Percentiles rank a stretch among this genome's conserved stretches.
Evolutionary conservation across 2,113 vertebrate species (phyloP).

Genomic region (Platysternon megacephalum): DNA sequence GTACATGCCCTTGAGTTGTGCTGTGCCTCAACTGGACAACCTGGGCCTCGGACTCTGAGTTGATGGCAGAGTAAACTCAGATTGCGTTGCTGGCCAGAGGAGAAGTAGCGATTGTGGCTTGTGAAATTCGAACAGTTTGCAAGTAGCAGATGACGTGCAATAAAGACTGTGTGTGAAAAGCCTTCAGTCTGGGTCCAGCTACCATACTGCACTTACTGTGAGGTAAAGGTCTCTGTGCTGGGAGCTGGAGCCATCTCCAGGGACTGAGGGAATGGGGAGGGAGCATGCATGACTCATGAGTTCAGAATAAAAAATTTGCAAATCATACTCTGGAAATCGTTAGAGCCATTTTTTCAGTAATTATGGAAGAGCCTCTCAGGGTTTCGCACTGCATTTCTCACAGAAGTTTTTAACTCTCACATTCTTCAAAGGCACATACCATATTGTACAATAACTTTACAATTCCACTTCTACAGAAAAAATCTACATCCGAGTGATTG

Average conservation of each 20-base stretch:
- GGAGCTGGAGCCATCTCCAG: background rate
- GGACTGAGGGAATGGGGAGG: background rate
- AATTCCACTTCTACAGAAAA: constrained; percentile 81
- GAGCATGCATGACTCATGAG: background rate
- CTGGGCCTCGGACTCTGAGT: background rate
- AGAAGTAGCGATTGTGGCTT: rapidly evolving
- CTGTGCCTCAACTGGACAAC: background rate
- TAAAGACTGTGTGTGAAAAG: background rate
- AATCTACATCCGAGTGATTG: constrained; percentile 88
- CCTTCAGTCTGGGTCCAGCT: background rate
- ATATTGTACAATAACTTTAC: background rate
- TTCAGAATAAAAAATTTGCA: background rate
- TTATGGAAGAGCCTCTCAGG: background rate
- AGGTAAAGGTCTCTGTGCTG: background rate
- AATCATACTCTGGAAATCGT: background rate
- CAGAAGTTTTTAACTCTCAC: background rate
- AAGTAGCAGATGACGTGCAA: background rate
- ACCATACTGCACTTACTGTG: background rate
- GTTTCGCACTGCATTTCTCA: background rate
- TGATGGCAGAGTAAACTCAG: background rate
- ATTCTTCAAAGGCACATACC: background rate
- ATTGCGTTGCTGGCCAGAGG: background rate
- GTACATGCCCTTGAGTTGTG: background rate
- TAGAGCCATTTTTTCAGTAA: background rate
- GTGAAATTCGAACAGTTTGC: background rate